Conservation (phyloP, 2,888 invertebrate species). For the Leucophora obtusa region DNA sequence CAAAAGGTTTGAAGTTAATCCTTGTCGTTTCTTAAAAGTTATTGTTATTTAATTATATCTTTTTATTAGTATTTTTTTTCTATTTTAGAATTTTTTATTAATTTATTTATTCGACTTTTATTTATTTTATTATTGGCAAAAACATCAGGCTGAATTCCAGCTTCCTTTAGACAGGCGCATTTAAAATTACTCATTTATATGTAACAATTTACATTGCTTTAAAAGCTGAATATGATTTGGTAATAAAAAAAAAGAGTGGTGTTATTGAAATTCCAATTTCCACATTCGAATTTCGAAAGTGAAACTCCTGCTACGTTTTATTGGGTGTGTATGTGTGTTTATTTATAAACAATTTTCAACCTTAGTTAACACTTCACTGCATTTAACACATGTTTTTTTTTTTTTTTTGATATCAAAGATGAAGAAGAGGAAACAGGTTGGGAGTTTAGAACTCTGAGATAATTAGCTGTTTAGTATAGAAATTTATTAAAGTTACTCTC, state of each 20-base stretch:
- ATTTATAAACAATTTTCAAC: constrained; percentile 48
- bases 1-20: background rate
- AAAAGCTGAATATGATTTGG: constrained; percentile 24
- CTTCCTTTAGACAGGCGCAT: constrained; percentile 54
- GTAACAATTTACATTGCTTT: constrained; percentile 9
- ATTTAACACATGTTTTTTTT: constrained; percentile 36
- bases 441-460: background rate
- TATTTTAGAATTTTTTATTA: background rate
- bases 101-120: background rate
- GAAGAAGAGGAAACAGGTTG: background rate
- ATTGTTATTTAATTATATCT: too few relatives aligned
- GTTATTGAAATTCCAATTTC: constrained; percentile 30
- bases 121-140: background rate
- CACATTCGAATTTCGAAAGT: constrained; percentile 57
- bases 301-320: constrained; percentile 52
- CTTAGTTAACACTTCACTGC: constrained; percentile 19
- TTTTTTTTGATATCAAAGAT: background rate
- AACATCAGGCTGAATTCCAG: constrained; percentile 34
- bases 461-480: background rate
- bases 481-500: background rate
- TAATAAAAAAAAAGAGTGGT: constrained; percentile 13
- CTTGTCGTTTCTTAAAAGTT: too few relatives aligned
- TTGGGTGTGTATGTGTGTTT: constrained; percentile 22
- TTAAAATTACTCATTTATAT: constrained; percentile 20
- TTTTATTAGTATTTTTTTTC: background rate